Base-by-base conservation (phyloP, 2,888 invertebrate genomes). In the Operophtera brumata region DNA sequence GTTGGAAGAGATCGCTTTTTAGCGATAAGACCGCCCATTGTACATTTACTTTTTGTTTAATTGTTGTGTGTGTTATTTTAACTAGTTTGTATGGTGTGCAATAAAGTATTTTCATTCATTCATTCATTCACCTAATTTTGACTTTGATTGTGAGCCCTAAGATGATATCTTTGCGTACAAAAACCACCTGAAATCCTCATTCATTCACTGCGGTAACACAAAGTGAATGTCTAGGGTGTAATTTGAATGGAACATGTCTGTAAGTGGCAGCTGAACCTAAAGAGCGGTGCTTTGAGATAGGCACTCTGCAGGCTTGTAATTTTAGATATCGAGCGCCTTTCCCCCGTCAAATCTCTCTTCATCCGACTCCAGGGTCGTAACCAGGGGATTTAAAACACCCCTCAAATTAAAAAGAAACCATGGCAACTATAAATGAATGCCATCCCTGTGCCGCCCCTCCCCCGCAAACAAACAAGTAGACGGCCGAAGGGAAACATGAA, bases 291-390 rank as follows among this genome's bases (percentile, higher is more conserved):
- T 74, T 77, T 76, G 78, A 84, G 86, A 86, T 84, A 85, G 86
- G 84, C 79, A 82, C 83, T 84, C 82, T 80, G 82, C 78, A 81
- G 82, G 80, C 80, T 87, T 86, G 86, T 86, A 86, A 88, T 88
- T 86, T 88, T 84, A 86, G 85, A 87, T 88, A 87, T 86, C 86
- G 80, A 82, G 78, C 78, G 82, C 78, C 77, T 70, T 66, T 66
- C 69, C 77, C 70, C 77, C 71, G 67, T 62, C 63, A 68, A 77
- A 73, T 73, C 77, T 77, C 82, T 75, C 68, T 78, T 78, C 81
- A 71, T 70, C 74, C 78, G 65, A 71, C 75, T 76, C 74, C 73
- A 48, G 47, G 39, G 64, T 75, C 75, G 75, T 7, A n/a, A 3
- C 20, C 30, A 39, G 47, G 47, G 30, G 35, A 11, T 11, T n/a